Evolutionary conservation across 1,140 invertebrate genomes (phyloP).

Genomic region (Aradophagus sp.): DNA sequence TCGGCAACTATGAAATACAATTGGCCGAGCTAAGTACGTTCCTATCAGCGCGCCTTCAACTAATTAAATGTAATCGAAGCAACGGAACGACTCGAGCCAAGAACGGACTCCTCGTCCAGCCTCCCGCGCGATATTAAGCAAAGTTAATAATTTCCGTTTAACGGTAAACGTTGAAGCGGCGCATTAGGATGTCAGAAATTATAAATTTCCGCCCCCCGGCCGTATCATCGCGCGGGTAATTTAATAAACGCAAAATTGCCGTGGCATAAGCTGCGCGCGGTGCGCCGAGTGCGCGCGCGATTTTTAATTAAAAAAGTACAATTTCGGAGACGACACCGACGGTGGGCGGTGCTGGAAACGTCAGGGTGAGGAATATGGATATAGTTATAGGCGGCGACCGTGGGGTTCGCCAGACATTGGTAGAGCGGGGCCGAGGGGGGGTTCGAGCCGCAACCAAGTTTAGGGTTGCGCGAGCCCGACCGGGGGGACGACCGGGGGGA

Average conservation of each 20-base stretch:
- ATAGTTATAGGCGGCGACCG: constrained; percentile 71
- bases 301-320: constrained; percentile 66
- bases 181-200: constrained; percentile 54
- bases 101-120: not conserved
- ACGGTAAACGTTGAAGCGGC: constrained; percentile 33
- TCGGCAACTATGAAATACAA: too few relatives aligned
- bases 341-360: constrained; percentile 54
- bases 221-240: constrained; percentile 54
- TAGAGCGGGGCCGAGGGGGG: constrained; percentile 27
- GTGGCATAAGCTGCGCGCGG: constrained; percentile 44
- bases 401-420: constrained; percentile 64
- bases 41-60: too few relatives aligned
- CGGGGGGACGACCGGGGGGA: constrained; percentile 63
- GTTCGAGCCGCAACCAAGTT: constrained; percentile 48
- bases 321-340: constrained; percentile 54
- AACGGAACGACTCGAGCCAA: too few relatives aligned
- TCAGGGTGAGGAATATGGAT: constrained; percentile 58
- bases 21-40: too few relatives aligned
- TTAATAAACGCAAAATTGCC: constrained; percentile 60
- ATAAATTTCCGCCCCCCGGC: constrained; percentile 38
- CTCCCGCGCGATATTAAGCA: constrained; percentile 12
- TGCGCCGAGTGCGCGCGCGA: constrained; percentile 45
- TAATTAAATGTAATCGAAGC: too few relatives aligned
- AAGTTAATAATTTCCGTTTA: constrained; percentile 36
- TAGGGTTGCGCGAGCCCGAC: constrained; percentile 48